Conservation (phyloP, 2,888 invertebrate species). For the Machimus atricapillus region DNA sequence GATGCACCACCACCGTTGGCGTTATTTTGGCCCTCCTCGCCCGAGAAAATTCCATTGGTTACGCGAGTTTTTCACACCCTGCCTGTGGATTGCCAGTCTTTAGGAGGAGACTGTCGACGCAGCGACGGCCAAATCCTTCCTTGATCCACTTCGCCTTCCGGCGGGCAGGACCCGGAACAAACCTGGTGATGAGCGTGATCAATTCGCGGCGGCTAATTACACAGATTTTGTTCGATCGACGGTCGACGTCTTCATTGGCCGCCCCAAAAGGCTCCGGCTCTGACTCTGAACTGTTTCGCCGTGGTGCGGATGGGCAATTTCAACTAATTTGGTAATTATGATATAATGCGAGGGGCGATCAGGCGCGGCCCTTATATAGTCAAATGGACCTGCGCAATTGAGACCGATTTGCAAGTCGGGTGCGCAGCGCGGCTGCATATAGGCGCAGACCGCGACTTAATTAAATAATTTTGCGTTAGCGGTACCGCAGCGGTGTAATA, state of each 20-base stretch:
- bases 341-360: neutral
- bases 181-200: constrained; percentile 42
- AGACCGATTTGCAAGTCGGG: neutral
- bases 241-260: constrained; percentile 1
- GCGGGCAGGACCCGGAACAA: constrained; percentile 33
- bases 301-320: constrained; percentile 21
- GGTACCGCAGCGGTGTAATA: neutral
- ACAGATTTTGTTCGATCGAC: neutral
- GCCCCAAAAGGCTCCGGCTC: neutral
- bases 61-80: constrained; percentile 37
- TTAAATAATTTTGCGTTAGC: constrained; percentile 14
- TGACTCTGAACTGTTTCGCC: constrained; percentile 11
- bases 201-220: constrained; percentile 43
- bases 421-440: neutral
- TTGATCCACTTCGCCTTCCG: neutral
- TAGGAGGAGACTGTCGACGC: neutral
- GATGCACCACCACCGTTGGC: neutral
- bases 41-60: constrained; percentile 38
- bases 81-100: neutral
- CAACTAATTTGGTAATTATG: constrained; percentile 31
- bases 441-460: neutral
- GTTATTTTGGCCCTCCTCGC: neutral
- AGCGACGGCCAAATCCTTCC: neutral
- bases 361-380: neutral
- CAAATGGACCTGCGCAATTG: neutral